These are phyloP conservation scores for Plectrocnemia conspersa DNA, from an alignment of 1,140 invertebrate species.

Conservation along the genomic window DNA sequence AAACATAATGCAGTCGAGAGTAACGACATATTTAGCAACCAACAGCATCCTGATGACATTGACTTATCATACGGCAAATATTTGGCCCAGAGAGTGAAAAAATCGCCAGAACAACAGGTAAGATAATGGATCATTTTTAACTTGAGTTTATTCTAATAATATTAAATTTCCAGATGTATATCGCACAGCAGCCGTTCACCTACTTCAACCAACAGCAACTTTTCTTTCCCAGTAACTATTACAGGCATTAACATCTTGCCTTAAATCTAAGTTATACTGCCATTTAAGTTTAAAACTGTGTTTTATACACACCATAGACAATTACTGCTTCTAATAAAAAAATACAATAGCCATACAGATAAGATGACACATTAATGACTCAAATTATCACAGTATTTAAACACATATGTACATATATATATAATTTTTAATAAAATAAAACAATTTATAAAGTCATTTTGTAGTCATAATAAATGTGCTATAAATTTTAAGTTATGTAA, in stretches of 20 bases:
- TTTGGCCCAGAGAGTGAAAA: slow-evolving; percentile 27
- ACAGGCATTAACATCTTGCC: slow-evolving; percentile 15
- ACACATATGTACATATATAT: background rate
- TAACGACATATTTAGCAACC: slow-evolving; percentile 24
- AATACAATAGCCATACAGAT: background rate
- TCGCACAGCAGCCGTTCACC: slow-evolving; percentile 28
- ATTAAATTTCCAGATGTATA: slow-evolving; percentile 23
- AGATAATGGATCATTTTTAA: background rate
- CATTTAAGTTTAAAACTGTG: slow-evolving; percentile 3
- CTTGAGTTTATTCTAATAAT: too few species aligned
- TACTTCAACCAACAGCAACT: slow-evolving; percentile 30
- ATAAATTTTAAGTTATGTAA: slow-evolving; percentile 25
- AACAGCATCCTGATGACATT: slow-evolving; percentile 24
- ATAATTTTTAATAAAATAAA: background rate
- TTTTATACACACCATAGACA: background rate
- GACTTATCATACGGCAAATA: slow-evolving; percentile 30
- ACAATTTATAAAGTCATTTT: slow-evolving; percentile 4
- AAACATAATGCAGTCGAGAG: slow-evolving; percentile 29
- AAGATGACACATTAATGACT: background rate
- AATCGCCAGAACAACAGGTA: slow-evolving; percentile 31
- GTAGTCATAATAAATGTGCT: slow-evolving; percentile 30
- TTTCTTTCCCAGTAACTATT: slow-evolving; percentile 24
- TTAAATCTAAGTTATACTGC: background rate
- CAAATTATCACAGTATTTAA: background rate
- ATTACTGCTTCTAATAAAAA: slow-evolving; percentile 5